Conservation (phyloP, 2,113 vertebrate species). For the Eira barbara region DNA sequence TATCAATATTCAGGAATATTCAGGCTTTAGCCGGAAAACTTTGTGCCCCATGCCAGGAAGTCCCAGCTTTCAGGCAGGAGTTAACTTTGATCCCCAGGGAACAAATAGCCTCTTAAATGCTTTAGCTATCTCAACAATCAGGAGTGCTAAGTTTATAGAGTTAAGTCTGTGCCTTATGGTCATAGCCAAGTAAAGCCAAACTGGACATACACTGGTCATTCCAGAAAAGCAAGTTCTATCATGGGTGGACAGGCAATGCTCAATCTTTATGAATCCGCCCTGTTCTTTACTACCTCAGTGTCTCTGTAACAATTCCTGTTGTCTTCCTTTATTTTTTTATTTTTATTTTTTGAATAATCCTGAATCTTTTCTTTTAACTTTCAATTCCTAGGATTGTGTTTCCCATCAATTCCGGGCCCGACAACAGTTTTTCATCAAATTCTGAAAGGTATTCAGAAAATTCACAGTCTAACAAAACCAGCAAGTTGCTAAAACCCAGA, state of each 20-base stretch:
- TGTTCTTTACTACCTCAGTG: neutral
- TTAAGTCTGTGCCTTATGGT: neutral
- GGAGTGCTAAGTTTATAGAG: neutral
- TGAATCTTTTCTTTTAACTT: neutral
- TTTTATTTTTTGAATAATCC: neutral
- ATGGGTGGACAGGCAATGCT: no score
- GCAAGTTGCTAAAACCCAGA: conserved; percentile 26
- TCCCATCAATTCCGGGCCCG: neutral
- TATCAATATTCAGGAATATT: neutral
- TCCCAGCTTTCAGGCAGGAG: conserved; percentile 48
- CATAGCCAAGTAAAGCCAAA: neutral
- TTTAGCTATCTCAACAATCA: neutral
- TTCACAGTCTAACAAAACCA: neutral
- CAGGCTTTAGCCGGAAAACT: neutral
- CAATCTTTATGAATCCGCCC: neutral
- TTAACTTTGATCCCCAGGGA: conserved; percentile 43
- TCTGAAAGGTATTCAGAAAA: conserved; percentile 31
- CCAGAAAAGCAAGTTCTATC: neutral
- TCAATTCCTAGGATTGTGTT: neutral
- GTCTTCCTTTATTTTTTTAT: neutral
- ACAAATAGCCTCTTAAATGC: conserved; percentile 25
- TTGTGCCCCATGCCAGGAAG: neutral
- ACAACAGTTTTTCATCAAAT: neutral
- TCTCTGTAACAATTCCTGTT: neutral
- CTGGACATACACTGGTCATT: neutral